Percentiles rank a stretch among this genome's conserved stretches.
Evolutionary conservation across 2,888 invertebrate genomes (phyloP).

Genomic region (Drosophila fungiperda): DNA sequence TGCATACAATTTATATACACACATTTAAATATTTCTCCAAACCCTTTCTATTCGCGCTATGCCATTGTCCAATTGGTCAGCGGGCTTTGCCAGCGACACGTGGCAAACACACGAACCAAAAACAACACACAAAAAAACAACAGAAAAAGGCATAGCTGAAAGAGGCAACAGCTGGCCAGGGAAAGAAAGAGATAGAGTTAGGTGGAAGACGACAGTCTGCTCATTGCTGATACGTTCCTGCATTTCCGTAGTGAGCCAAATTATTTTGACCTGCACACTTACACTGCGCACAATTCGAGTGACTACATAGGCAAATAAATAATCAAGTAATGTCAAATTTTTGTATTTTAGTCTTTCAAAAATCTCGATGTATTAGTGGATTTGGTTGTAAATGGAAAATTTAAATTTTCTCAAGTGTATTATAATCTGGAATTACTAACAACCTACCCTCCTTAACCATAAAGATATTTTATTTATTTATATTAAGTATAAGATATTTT

Average conservation of each 20-base stretch:
- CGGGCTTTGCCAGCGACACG: constrained; percentile 67
- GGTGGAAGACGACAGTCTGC: constrained; percentile 25
- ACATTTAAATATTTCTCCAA: constrained; percentile 14
- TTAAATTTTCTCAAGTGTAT: neutral
- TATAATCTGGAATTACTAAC: neutral
- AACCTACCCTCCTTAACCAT: neutral
- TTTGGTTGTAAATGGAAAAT: neutral
- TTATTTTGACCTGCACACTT: constrained; percentile 71
- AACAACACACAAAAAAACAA: neutral
- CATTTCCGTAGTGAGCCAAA: constrained; percentile 69
- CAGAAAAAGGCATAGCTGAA: constrained; percentile 16
- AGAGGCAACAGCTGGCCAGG: constrained; percentile 63
- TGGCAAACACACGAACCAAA: constrained; percentile 75
- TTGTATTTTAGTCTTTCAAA: neutral
- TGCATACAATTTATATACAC: constrained; percentile 20
- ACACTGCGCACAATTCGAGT: constrained; percentile 54
- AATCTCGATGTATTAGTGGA: neutral
- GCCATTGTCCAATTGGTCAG: constrained; percentile 61
- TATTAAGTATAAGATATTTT: neutral
- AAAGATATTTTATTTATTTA: neutral
- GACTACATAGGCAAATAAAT: neutral
- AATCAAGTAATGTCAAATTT: neutral
- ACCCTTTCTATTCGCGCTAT: neutral
- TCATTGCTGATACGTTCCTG: constrained; percentile 23
- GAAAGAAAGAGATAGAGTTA: constrained; percentile 50